These are phyloP conservation scores for Dicaeum eximium DNA, from an alignment of 2,113 vertebrate species.

Conservation along the genomic window DNA sequence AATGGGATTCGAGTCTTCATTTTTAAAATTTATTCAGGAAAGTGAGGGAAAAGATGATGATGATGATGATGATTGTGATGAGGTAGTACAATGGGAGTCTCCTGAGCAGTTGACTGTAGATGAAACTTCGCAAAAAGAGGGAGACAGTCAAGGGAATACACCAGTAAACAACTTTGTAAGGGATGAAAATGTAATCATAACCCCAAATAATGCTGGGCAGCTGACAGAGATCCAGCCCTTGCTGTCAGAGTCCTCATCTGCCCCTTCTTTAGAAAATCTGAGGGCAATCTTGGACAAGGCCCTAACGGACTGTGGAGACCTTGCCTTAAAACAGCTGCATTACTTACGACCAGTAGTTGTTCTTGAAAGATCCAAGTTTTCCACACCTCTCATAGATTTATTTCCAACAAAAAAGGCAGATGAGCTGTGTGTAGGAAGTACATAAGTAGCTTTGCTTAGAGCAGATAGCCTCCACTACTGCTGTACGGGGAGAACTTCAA, in stretches of 20 bases:
- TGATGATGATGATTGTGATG: conserved; percentile 67
- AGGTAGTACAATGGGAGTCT: conserved; percentile 69
- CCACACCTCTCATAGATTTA: conserved; percentile 80
- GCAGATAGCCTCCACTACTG: conserved; percentile 70
- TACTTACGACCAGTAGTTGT: conserved; percentile 96
- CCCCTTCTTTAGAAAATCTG: conserved; percentile 85
- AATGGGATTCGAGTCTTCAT: conserved; percentile 93
- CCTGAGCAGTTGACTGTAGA: conserved; percentile 62
- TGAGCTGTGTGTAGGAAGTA: conserved; percentile 89
- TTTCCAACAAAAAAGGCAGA: conserved; percentile 88
- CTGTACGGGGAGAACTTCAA: conserved; percentile 71
- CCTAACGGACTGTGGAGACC: conserved; percentile 91
- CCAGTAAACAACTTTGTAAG: conserved; percentile 67
- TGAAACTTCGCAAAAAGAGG: conserved; percentile 41
- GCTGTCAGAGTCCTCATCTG: conserved; percentile 78
- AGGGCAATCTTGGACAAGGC: conserved; percentile 94
- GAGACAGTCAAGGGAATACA: conserved; percentile 31
- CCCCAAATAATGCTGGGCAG: conserved; percentile 70
- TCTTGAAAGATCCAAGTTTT: conserved; percentile 90
- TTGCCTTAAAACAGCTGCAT: conserved; percentile 98
- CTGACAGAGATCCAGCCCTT: conserved; percentile 79
- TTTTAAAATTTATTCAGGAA: conserved; percentile 95
- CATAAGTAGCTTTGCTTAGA: conserved; percentile 72
- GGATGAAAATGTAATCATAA: conserved; percentile 74
- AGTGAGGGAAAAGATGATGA: conserved; percentile 80